A percentile compares a stretch with the other conserved stretches of the same genome.
Conservation (phyloP, 2,113 vertebrate genomes). For the Salminus brasiliensis region DNA sequence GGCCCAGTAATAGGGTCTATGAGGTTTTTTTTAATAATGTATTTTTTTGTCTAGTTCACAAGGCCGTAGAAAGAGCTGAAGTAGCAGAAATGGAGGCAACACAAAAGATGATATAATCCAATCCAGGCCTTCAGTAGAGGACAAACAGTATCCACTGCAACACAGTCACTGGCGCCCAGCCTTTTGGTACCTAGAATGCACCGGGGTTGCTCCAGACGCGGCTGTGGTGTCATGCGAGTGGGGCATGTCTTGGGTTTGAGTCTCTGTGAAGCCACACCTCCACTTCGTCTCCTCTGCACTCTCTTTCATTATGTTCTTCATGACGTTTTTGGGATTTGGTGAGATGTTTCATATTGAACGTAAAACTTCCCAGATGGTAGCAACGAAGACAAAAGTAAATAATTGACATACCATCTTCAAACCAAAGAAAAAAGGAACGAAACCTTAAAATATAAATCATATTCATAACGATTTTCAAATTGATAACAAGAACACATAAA, state of each 20-base stretch:
- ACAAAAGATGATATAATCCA: constrained; percentile 41
- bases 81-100: constrained; percentile 38
- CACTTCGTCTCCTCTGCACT: not conserved
- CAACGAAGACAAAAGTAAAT: constrained; percentile 33
- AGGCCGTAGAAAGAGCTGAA: constrained; percentile 69
- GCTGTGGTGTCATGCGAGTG: constrained; percentile 61
- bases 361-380: constrained; percentile 23
- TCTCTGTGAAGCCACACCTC: constrained; percentile 15
- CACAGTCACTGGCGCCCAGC: constrained; percentile 25
- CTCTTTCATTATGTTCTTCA: too few relatives aligned
- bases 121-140: constrained; percentile 37
- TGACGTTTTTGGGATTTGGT: constrained; percentile 21
- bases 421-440: constrained; percentile 39
- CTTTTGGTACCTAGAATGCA: constrained; percentile 65
- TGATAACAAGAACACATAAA: constrained; percentile 39
- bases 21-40: constrained; percentile 27
- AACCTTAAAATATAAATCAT: constrained; percentile 39
- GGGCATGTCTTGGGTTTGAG: constrained; percentile 11
- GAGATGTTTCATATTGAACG: constrained; percentile 42
- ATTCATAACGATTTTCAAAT: constrained; percentile 54
- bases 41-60: constrained; percentile 48
- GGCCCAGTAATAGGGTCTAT: constrained; percentile 55
- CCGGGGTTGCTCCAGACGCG: constrained; percentile 68
- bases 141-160: constrained; percentile 33
- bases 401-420: not conserved